Evolutionary conservation across 2,888 invertebrate species (phyloP).

Genomic region (Hyles lineata): DNA sequence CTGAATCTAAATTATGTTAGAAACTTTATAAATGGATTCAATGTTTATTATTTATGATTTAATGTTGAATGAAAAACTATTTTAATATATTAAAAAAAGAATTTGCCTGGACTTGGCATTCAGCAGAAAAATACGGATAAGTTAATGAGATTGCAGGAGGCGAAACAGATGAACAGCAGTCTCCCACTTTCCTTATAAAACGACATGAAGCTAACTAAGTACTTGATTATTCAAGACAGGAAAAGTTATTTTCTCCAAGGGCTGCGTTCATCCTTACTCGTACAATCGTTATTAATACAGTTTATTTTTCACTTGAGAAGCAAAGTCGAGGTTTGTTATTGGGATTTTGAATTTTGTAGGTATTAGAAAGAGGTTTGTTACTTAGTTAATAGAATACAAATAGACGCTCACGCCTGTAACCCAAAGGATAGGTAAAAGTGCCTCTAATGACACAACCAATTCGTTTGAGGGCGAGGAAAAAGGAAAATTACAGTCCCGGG

Average conservation of each 20-base stretch:
- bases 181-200: constrained; percentile 25
- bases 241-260: constrained; percentile 13
- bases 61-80: too few relatives aligned
- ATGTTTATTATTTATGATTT: too few relatives aligned
- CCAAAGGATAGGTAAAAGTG: too few relatives aligned
- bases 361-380: too few relatives aligned
- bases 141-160: constrained; percentile 13
- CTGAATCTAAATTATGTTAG: too few relatives aligned
- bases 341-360: background rate
- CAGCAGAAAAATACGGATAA: constrained; percentile 12
- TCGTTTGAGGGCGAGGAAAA: too few relatives aligned
- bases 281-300: background rate
- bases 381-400: too few relatives aligned
- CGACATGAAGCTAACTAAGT: constrained; percentile 21
- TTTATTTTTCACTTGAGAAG: background rate
- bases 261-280: background rate
- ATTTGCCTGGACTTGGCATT: background rate
- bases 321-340: background rate
- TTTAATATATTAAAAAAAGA: background rate
- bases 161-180: constrained; percentile 25
- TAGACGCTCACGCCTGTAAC: too few relatives aligned
- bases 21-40: too few relatives aligned
- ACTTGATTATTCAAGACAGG: constrained; percentile 22
- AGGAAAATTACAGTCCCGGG: too few relatives aligned
- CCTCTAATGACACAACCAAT: too few relatives aligned